Conservation (phyloP, 2,888 invertebrate species). For the Parnassius mnemosyne region DNA sequence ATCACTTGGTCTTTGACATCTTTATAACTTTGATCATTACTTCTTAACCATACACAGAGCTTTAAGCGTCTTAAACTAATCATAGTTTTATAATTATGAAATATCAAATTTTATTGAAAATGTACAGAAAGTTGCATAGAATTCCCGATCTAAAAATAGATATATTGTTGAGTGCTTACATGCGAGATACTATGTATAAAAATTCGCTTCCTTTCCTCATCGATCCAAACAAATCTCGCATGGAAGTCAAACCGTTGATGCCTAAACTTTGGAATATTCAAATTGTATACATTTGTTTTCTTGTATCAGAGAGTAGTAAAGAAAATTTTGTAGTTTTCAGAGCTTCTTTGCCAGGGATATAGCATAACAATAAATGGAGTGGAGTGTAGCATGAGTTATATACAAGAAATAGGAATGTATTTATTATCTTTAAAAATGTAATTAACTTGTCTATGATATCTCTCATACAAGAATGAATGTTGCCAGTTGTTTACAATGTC, state of each 20-base stretch:
- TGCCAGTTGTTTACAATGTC: constrained; percentile 12
- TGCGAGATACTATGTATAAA: constrained; percentile 2
- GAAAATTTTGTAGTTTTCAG: not conserved
- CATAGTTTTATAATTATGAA: constrained; percentile 7
- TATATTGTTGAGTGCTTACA: not conserved
- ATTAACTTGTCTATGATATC: constrained; percentile 17
- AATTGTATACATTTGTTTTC: constrained; percentile 9
- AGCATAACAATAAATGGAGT: no score
- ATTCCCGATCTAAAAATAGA: not conserved
- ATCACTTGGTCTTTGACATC: no score
- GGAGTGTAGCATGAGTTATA: no score
- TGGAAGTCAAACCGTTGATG: constrained; percentile 7
- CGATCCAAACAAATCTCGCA: not conserved
- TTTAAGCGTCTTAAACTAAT: constrained; percentile 14
- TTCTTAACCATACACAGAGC: constrained; percentile 8
- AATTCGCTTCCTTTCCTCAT: constrained; percentile 1
- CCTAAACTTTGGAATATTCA: constrained; percentile 5
- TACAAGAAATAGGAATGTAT: not conserved
- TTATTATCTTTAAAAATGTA: not conserved
- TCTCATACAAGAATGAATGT: constrained; percentile 25
- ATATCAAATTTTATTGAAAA: constrained; percentile 9
- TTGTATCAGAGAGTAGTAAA: constrained; percentile 20
- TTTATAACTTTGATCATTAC: no score
- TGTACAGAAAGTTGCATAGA: not conserved
- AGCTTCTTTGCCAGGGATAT: not conserved